Evolutionary conservation across 1,140 invertebrate genomes (phyloP), one percentile per base, ranked within the genome.

Genomic region (Alviniconcha marisindica): DNA sequence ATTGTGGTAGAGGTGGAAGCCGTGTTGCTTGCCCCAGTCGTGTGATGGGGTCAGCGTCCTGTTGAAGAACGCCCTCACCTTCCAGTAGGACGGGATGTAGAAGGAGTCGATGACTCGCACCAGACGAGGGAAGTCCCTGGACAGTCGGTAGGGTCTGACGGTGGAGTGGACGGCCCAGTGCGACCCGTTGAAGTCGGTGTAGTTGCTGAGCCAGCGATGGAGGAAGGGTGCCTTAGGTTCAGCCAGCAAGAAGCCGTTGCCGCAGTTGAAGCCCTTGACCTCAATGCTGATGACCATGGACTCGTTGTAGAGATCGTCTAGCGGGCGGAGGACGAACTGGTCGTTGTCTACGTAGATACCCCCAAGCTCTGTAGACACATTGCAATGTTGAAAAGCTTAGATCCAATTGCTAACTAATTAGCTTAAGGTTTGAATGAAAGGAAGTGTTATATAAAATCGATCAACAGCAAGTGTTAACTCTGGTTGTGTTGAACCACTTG

Each of bases 81-180:
- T 18, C 2, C 28, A 12, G 56, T 60, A 60, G 56, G 66, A 66
- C 24, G 78, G 78, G 4, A 4, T 60, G 78, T 40, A 69, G 38
- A 80, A 80, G 2, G 78, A 44, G 36, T 69, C n/a, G 18, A 80
- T 60, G 14, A 80, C 78, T 24, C 44, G 33, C 56, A 71, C 33
- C 7, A 71, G 69, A 0, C 21, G 7, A 7, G 69, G 69, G 36
- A 40, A 71, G 14, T 71, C 14, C 18, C 2, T 12, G 36, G 69
- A 71, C 7, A 71, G 33, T 21, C 40, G 38, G 36, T 71, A 5
- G 15, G 69, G 69, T 18, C 12, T 31, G 2, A 40, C 15, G 15
- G 36, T 40, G 15, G 69, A 71, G 36, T 71, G 69, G 10, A 40
- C 2, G 36, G 33, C 69, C 69, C 69, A 71, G 3, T 21, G 10